A percentile compares a stretch with the other conserved stretches of the same genome.
Conservation (phyloP, 2,113 vertebrate species). For the Synchiropus splendidus region DNA sequence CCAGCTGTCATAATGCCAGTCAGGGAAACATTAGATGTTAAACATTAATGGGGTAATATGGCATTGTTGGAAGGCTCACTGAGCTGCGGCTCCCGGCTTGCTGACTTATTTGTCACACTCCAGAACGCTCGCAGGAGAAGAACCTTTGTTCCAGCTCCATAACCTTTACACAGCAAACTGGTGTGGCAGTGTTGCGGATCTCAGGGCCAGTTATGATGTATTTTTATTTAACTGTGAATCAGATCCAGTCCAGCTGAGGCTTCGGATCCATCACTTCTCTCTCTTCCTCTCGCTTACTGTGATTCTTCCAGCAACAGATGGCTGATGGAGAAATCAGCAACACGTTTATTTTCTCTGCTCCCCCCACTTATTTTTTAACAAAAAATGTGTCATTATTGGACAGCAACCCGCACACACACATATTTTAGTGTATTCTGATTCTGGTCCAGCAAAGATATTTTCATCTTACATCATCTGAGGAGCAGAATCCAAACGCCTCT, state of each 20-base stretch:
- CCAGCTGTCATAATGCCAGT: conserved; percentile 56
- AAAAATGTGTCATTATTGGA: conserved; percentile 60
- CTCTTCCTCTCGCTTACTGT: conserved; percentile 31
- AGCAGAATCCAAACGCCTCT: conserved; percentile 13
- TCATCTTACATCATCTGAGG: conserved; percentile 31
- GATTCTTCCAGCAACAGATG: conserved; percentile 65
- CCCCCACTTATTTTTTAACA: conserved; percentile 46
- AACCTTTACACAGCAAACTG: too few relatives aligned
- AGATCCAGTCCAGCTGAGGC: too few relatives aligned
- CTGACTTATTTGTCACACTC: conserved; percentile 61
- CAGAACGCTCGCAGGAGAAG: conserved; percentile 42
- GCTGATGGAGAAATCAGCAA: conserved; percentile 61
- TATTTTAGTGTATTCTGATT: conserved; percentile 48
- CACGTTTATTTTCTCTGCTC: conserved; percentile 63
- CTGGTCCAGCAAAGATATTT: conserved; percentile 42
- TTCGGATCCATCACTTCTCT: neutral
- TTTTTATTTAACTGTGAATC: too few relatives aligned
- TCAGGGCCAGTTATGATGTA: too few relatives aligned
- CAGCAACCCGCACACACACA: conserved; percentile 41
- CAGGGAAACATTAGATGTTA: conserved; percentile 63
- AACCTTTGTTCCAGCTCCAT: too few relatives aligned
- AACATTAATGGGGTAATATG: conserved; percentile 68
- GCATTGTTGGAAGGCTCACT: conserved; percentile 64
- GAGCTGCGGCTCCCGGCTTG: conserved; percentile 55
- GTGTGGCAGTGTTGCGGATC: too few relatives aligned